phyloP scores from a whole-genome alignment of 2,113 vertebrate species.

The Pseudorectes ferrugineus region DNA sequence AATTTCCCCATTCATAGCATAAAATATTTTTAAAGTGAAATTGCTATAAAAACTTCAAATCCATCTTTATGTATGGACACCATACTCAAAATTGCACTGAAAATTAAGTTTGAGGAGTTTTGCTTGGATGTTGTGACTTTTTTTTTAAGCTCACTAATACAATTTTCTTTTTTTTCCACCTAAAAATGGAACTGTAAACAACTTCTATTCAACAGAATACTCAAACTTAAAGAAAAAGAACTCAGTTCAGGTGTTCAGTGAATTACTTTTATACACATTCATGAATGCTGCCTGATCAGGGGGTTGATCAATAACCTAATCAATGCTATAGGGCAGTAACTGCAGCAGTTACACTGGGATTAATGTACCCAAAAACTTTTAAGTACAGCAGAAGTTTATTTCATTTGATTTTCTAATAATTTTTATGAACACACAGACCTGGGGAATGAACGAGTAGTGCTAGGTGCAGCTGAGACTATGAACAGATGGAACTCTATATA shows the following conservation, averaged over 20 bases:
- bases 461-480: neutral
- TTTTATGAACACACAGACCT: neutral
- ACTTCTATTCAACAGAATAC: neutral
- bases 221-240: neutral
- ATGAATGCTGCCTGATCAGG: neutral
- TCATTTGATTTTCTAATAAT: conserved; percentile 14
- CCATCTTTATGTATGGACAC: neutral
- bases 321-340: neutral
- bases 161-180: neutral
- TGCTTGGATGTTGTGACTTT: neutral
- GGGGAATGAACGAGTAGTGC: neutral
- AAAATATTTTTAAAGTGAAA: neutral
- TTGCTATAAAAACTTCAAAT: neutral
- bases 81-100: neutral
- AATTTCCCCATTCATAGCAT: neutral
- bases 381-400: neutral
- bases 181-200: neutral
- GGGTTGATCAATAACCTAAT: neutral
- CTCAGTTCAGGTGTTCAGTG: neutral
- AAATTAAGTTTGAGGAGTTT: neutral
- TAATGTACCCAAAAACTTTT: neutral
- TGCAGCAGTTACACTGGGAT: rapidly evolving
- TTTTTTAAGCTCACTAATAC: neutral
- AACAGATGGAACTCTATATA: neutral
- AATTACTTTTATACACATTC: neutral